Conservation (phyloP, 2,113 vertebrate genomes). For the Muscicapa adusta region DNA sequence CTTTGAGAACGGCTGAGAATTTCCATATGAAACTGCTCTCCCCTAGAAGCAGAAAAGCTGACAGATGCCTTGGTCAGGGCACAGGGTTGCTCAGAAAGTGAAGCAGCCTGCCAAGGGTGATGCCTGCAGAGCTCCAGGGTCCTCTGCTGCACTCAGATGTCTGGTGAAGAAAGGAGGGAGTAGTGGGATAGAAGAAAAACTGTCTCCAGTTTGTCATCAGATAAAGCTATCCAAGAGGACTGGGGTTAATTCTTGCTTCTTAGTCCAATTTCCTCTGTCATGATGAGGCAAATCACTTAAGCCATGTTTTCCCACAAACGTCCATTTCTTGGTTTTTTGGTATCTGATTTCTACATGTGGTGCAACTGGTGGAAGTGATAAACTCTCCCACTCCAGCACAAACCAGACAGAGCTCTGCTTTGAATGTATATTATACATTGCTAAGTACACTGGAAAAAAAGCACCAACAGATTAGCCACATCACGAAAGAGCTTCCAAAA, state of each 20-base stretch:
- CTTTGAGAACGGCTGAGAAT: neutral
- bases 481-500: neutral
- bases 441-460: neutral
- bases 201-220: neutral
- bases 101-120: neutral
- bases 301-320: neutral
- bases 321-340: neutral
- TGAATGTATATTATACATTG: neutral
- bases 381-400: neutral
- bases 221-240: neutral
- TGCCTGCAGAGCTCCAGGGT: neutral
- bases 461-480: neutral
- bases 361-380: neutral
- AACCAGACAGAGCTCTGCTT: neutral
- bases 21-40: neutral
- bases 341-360: neutral
- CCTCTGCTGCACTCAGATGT: neutral
- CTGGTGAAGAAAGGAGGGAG: neutral
- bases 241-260: neutral
- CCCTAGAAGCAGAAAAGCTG: neutral
- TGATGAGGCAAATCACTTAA: neutral
- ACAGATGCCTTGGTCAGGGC: neutral
- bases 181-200: neutral
- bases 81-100: accelerated
- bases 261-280: neutral